Percentiles rank a stretch among this genome's conserved stretches.
Conservation (phyloP, 2,113 vertebrate species). For the Osmerus mordax region DNA sequence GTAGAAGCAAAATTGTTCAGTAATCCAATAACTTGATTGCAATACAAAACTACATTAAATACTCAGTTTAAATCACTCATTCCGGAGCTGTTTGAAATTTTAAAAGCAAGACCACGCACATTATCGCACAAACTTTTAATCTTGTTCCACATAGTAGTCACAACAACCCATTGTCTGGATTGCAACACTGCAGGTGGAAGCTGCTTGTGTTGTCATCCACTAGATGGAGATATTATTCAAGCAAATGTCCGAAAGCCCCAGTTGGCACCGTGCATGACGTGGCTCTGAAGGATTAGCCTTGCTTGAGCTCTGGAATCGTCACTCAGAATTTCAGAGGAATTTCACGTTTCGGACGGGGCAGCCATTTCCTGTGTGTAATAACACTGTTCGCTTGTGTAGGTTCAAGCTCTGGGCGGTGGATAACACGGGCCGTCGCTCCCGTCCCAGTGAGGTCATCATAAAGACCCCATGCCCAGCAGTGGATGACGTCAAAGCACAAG, state of each 20-base stretch:
- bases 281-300: too few species aligned
- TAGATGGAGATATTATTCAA: slow-evolving; percentile 54
- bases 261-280: too few species aligned
- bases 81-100: too few species aligned
- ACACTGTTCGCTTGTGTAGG: slow-evolving; percentile 64
- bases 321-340: too few species aligned
- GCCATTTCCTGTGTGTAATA: background rate
- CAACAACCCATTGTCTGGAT: background rate
- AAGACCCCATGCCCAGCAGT: slow-evolving; percentile 95
- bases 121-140: too few species aligned
- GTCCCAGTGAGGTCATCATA: slow-evolving; percentile 89
- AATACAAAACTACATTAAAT: too few species aligned
- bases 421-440: slow-evolving; percentile 92
- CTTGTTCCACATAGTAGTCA: too few species aligned
- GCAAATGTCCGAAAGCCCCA: slow-evolving; percentile 4
- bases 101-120: background rate
- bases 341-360: too few species aligned
- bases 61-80: too few species aligned
- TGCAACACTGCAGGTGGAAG: slow-evolving; percentile 5
- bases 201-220: slow-evolving; percentile 35
- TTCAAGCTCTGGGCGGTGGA: slow-evolving; percentile 96
- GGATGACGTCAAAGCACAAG: slow-evolving; percentile 97
- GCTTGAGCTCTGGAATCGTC: too few species aligned
- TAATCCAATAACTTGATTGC: too few species aligned
- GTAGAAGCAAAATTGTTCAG: too few species aligned